Base-by-base conservation (phyloP, 1,140 invertebrate species). In the Eumeta japonica region DNA sequence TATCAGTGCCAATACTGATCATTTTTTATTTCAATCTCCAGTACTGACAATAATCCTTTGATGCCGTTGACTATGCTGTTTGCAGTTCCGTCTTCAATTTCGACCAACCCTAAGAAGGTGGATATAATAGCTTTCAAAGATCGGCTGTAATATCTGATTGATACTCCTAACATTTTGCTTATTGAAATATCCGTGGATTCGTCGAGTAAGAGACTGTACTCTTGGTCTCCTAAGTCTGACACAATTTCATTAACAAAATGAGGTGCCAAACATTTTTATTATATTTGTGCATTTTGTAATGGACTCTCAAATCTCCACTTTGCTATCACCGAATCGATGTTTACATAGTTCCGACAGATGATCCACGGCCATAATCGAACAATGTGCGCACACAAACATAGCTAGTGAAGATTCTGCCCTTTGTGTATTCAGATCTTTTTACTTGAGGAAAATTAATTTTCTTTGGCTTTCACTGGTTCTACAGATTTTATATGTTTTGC, bases 121-220 rank as follows among this genome's bases (percentile, higher is more conserved):
- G n/a, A n/a, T n/a, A n/a, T n/a, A n/a, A n/a, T n/a, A n/a, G 18
- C 44, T 24, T 46, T 44, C 35, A 35, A 15, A 16, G 16, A 24
- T 38, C 11, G 27, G 27, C 58, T 64, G 28, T 54, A 68, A 52
- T 66, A 72, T 46, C 53, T 63, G 10, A 73, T 52, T 14, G 48
- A 48, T n/a, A n/a, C n/a, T n/a, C n/a, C n/a, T n/a, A n/a, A n/a
- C n/a, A n/a, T n/a, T n/a, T n/a, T n/a, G n/a, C 35, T 40, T 3
- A 53, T 41, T 12, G 46, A 47, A 2, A 72, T 46, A 41, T 73
- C 64, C 2, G 62, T 76, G 3, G 62, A 73, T 41, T 76, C 66
- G 47, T 70, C 64, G 10, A 70, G 32, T 11, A 73, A 46, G n/a
- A n/a, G n/a, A n/a, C n/a, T n/a, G n/a, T n/a, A n/a, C n/a, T n/a